These are phyloP conservation scores for Philypnodon macrostomus DNA, from an alignment of 2,797 vertebrate genomes.

Conservation along the genomic window DNA sequence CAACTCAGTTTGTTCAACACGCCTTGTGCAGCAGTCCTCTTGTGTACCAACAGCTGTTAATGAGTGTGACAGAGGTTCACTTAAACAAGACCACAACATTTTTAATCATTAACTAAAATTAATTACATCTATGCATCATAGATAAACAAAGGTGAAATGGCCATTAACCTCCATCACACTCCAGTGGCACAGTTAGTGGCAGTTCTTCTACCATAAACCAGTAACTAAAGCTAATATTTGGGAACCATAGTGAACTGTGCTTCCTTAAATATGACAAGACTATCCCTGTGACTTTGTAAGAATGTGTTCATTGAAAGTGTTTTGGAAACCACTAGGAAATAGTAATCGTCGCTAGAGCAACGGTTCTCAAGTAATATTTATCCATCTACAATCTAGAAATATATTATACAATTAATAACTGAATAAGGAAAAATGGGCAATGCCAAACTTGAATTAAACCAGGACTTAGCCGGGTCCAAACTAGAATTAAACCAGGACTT, in stretches of 20 bases:
- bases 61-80: slow-evolving; percentile 1
- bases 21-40: slow-evolving; percentile 5
- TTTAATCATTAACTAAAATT: neutral
- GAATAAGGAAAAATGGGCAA: too few species aligned
- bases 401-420: too few species aligned
- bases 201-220: neutral
- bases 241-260: neutral
- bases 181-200: neutral
- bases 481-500: too few species aligned
- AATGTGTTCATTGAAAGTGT: neutral
- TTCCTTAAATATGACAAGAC: neutral
- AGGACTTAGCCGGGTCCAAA: too few species aligned
- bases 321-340: neutral
- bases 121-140: neutral
- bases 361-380: too few species aligned
- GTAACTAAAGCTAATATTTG: neutral
- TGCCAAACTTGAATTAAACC: too few species aligned
- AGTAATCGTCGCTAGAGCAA: neutral
- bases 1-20: neutral
- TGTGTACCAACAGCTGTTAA: slow-evolving; percentile 3
- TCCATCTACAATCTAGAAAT: too few species aligned
- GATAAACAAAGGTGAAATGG: slow-evolving; percentile 1
- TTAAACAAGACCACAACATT: neutral
- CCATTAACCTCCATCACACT: slow-evolving; percentile 4
- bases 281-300: neutral